A percentile compares a stretch with the other conserved stretches of the same genome.
phyloP scores from a whole-genome alignment of 2,797 vertebrate species.

The Margarornis squamiger region DNA sequence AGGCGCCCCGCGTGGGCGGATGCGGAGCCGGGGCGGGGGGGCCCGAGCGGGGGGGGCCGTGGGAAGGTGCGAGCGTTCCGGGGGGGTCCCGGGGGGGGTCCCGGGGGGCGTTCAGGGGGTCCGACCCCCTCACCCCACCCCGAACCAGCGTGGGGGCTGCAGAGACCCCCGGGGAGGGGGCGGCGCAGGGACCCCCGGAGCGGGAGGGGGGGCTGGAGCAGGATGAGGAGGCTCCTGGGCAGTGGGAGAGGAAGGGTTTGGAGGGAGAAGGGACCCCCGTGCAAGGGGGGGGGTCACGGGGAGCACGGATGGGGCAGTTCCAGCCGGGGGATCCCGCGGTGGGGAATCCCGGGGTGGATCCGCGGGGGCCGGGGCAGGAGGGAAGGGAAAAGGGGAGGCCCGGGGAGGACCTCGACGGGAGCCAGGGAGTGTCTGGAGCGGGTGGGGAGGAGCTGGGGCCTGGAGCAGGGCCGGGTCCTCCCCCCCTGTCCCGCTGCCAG shows the following conservation, averaged over 20 bases:
- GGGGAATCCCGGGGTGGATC: neutral
- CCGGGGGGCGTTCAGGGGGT: too few relatives aligned
- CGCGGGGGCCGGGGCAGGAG: neutral
- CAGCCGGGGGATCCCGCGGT: neutral
- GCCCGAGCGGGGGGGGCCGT: neutral
- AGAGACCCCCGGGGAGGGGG: neutral
- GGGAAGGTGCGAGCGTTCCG: neutral
- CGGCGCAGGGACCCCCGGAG: neutral
- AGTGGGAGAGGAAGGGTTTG: neutral
- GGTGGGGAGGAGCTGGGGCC: slow-evolving; percentile 23
- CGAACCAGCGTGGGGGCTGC: too few relatives aligned
- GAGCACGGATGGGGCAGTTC: neutral
- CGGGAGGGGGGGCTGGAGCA: neutral
- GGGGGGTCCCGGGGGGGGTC: too few relatives aligned
- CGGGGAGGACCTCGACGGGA: neutral
- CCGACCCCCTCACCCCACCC: too few relatives aligned
- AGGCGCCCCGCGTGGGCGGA: neutral
- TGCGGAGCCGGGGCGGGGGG: neutral
- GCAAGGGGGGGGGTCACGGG: neutral
- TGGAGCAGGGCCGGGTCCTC: neutral
- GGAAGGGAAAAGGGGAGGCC: neutral
- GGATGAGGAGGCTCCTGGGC: neutral
- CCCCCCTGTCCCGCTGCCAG: neutral
- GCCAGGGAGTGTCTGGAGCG: slow-evolving; percentile 24
- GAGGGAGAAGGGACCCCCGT: neutral